A percentile compares a stretch with the other conserved stretches of the same genome.
phyloP scores from a whole-genome alignment of 2,888 invertebrate genomes.

The Lasioglossum zephyrum region DNA sequence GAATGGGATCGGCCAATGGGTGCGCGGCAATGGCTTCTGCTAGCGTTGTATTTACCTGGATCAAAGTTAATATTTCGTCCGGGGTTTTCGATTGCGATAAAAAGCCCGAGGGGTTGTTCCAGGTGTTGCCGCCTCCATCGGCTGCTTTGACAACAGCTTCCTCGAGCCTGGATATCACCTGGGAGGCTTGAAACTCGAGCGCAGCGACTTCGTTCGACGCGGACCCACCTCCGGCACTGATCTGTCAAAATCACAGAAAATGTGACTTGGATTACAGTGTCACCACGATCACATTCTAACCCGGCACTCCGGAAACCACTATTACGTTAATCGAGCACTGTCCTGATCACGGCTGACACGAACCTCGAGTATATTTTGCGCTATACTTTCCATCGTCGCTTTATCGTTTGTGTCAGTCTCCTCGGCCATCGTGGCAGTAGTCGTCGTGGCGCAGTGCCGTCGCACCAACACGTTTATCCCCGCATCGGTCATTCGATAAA shows the following conservation, averaged over 20 bases:
- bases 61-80: conserved; percentile 85
- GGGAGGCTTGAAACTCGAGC: conserved; percentile 90
- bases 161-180: conserved; percentile 89
- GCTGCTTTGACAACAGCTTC: conserved; percentile 86
- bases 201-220: conserved; percentile 78
- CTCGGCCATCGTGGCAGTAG: conserved; percentile 84
- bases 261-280: conserved; percentile 23
- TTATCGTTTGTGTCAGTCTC: conserved; percentile 80
- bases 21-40: conserved; percentile 59
- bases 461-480: conserved; percentile 9
- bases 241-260: conserved; percentile 80
- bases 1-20: conserved; percentile 49
- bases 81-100: conserved; percentile 86
- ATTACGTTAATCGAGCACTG: conserved; percentile 41
- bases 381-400: conserved; percentile 80
- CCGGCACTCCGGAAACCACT: conserved; percentile 24
- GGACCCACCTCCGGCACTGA: conserved; percentile 73
- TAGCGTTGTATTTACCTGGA: conserved; percentile 80
- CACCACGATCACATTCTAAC: conserved; percentile 11
- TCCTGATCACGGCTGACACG: conserved; percentile 55
- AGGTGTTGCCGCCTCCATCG: conserved; percentile 84
- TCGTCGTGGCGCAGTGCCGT: conserved; percentile 79
- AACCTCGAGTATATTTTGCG: conserved; percentile 80
- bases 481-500: background rate
- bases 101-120: conserved; percentile 86